Evolutionary conservation across 2,113 vertebrate genomes (phyloP), one percentile per base, ranked within the genome.

Genomic region (Oryzias javanicus): DNA sequence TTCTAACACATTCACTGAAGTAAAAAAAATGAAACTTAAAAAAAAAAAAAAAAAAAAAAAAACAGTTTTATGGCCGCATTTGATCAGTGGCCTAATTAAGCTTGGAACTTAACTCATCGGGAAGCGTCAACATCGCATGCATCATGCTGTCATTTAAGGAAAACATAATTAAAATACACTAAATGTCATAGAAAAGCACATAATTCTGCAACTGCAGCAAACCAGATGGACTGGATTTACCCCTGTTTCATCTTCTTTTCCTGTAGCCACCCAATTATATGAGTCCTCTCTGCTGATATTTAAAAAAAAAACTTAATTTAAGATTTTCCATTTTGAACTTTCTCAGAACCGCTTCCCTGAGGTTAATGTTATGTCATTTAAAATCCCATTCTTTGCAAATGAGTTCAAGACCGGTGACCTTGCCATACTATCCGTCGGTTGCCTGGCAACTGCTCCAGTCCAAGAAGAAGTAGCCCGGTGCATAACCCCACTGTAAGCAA

Each of bases 381-480:
- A 49, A 18, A 51, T 62, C 49, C 50, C 47, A 8, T n/a, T 42
- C 41, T 49, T 58, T 20, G 53, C n/a, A 18, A 24, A 24, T 13
- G 44, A 49, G 55, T 49, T 27, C 6, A 47, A 64, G 52, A 55
- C 55, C 47, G 42, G 22, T 52, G 64, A 45, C 59, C 49, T 62
- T 16, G 50, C 53, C 42, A 13, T 16, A 41, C 14, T 67, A 55
- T 72, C 19, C 7, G 1, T 14, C 45, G 45, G 69, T 63, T 67
- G 68, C 74, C 24, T 72, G 6, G 41, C 42, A 67, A 62, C 58
- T 66, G 56, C 14, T 55, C 47, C 17, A 27, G 17, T 18, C 55
- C 41, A 60, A 62, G 49, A 67, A 62, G 45, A 67, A 62, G 45
- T 35, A 46, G 50, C 45, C 51, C 42, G 69, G 49, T 58, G 16